These are phyloP conservation scores for Leptoteleia sp. DNA, from an alignment of 1,140 invertebrate species.

Conservation along the genomic window DNA sequence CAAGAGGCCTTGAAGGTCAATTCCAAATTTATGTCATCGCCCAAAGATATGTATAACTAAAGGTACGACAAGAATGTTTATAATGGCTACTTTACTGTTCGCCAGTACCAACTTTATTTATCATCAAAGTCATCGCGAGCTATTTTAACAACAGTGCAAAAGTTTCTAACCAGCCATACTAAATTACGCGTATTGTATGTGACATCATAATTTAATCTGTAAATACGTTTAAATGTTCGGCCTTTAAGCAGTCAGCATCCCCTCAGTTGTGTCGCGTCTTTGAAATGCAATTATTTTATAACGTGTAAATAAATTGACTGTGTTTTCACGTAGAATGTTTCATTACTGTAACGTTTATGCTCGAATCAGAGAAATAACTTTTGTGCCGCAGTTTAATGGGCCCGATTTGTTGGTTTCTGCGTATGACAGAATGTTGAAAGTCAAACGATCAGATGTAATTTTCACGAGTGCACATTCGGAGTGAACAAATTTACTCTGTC, in stretches of 20 bases:
- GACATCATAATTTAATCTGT: neutral
- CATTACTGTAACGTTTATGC: slow-evolving; percentile 30
- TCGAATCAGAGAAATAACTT: slow-evolving; percentile 18
- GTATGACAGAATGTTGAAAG: slow-evolving; percentile 42
- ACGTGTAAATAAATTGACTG: slow-evolving; percentile 12
- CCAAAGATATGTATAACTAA: too few relatives aligned
- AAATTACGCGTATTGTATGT: neutral
- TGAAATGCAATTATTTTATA: slow-evolving; percentile 23
- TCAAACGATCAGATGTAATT: slow-evolving; percentile 35
- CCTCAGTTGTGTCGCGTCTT: neutral
- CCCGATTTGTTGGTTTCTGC: slow-evolving; percentile 36
- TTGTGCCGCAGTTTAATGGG: slow-evolving; percentile 5
- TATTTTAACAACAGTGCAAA: too few relatives aligned
- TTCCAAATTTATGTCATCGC: too few relatives aligned
- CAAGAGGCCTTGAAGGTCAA: too few relatives aligned
- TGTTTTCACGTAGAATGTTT: slow-evolving; percentile 16
- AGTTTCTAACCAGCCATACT: too few relatives aligned
- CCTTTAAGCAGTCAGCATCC: neutral
- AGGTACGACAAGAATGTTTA: too few relatives aligned
- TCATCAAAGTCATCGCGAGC: too few relatives aligned
- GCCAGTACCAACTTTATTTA: too few relatives aligned
- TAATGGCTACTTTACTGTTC: too few relatives aligned
- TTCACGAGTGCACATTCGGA: slow-evolving; percentile 15
- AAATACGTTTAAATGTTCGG: neutral
- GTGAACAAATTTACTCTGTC: slow-evolving; percentile 19